Percentiles rank a stretch among this genome's conserved stretches.
phyloP scores from a whole-genome alignment of 2,797 vertebrate species.

The Protosalanx chinensis region DNA sequence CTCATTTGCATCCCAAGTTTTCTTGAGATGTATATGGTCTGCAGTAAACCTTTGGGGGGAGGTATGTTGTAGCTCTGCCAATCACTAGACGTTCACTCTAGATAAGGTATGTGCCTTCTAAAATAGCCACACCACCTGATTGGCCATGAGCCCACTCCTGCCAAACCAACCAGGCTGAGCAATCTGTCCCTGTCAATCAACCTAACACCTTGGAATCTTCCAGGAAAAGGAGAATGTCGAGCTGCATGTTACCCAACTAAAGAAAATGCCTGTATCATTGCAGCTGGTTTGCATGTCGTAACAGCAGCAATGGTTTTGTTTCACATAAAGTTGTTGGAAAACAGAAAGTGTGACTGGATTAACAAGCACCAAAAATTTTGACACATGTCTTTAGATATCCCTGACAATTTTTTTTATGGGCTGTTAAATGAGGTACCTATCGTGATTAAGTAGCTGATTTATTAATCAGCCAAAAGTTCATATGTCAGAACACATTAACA shows the following conservation, averaged over 20 bases:
- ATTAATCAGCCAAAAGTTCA: conserved; percentile 7
- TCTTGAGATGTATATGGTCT: conserved; percentile 75
- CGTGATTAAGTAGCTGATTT: neutral
- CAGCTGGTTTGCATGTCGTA: conserved; percentile 45
- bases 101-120: conserved; percentile 88
- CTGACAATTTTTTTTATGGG: conserved; percentile 43
- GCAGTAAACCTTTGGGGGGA: conserved; percentile 66
- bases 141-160: conserved; percentile 77
- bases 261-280: conserved; percentile 52
- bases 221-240: conserved; percentile 73
- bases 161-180: conserved; percentile 52
- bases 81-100: conserved; percentile 75
- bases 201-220: conserved; percentile 65
- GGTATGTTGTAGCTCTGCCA: conserved; percentile 76
- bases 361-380: conserved; percentile 42
- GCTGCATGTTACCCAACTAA: conserved; percentile 50
- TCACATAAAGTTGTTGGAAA: neutral
- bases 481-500: neutral
- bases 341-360: conserved; percentile 25
- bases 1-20: conserved; percentile 79
- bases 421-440: conserved; percentile 31
- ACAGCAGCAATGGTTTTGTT: conserved; percentile 26
- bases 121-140: conserved; percentile 84
- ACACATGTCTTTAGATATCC: conserved; percentile 44
- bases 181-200: conserved; percentile 78